Percentiles rank a stretch among this genome's conserved stretches.
Conservation (phyloP, 2,797 vertebrate genomes). For the Siniperca obscura region DNA sequence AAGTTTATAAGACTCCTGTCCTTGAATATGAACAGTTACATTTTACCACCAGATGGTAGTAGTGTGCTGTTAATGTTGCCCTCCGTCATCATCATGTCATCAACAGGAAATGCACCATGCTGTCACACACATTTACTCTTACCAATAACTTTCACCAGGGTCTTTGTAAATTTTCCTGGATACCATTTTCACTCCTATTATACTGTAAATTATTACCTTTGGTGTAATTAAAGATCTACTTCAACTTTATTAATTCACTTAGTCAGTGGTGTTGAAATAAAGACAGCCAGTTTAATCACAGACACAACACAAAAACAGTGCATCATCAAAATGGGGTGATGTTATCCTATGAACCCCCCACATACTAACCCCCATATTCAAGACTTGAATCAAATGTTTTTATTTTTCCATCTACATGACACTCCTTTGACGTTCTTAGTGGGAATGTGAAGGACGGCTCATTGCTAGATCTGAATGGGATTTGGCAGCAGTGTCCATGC, state of each 20-base stretch:
- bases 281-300: not conserved
- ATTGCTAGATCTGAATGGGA: constrained; percentile 29
- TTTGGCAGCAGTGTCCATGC: constrained; percentile 60
- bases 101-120: not conserved
- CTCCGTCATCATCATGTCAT: not conserved
- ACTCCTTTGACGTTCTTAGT: constrained; percentile 12
- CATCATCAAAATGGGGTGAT: not conserved
- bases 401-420: constrained; percentile 23
- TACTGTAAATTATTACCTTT: not conserved
- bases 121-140: constrained; percentile 10
- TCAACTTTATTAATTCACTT: not conserved
- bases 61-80: constrained; percentile 41
- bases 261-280: not conserved
- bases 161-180: not conserved
- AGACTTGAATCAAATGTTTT: not conserved
- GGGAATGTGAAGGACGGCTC: constrained; percentile 41
- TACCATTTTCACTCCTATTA: not conserved
- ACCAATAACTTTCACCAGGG: not conserved
- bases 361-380: not conserved
- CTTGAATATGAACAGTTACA: not conserved
- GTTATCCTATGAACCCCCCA: not conserved
- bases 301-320: not conserved
- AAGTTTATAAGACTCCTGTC: not conserved
- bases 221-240: not conserved
- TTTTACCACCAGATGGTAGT: constrained; percentile 73